Evolutionary conservation across 2,888 invertebrate genomes (phyloP).

Genomic region (Chrysolina oricalcia): DNA sequence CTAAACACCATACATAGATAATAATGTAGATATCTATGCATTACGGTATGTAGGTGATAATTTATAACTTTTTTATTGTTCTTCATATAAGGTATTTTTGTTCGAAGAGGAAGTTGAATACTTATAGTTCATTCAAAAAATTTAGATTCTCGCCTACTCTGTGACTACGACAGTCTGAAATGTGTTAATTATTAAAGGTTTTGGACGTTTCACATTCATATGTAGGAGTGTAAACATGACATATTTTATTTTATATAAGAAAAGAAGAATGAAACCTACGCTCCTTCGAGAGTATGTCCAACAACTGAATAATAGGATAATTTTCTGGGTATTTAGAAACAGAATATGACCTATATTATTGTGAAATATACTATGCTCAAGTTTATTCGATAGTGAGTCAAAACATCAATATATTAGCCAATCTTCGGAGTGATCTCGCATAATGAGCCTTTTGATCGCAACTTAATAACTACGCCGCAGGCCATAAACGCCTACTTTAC

Average conservation of each 20-base stretch:
- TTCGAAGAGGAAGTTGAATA: neutral
- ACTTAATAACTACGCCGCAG: no score
- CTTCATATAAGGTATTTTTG: neutral
- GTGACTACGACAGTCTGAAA: neutral
- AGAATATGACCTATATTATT: neutral
- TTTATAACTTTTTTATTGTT: slow-evolving; percentile 1
- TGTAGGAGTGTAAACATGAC: slow-evolving; percentile 8
- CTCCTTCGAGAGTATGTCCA: neutral
- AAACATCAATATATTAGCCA: no score
- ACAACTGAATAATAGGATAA: neutral
- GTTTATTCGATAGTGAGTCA: no score
- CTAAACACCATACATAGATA: neutral
- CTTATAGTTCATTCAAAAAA: neutral
- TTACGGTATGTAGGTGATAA: neutral
- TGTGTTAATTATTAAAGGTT: neutral
- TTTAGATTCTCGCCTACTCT: neutral
- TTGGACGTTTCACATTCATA: slow-evolving; percentile 8
- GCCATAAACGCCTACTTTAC: no score
- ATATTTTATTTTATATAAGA: neutral
- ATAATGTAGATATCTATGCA: neutral
- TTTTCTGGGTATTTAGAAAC: neutral
- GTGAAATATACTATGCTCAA: no score
- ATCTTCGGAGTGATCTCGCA: no score
- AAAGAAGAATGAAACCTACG: slow-evolving; percentile 1
- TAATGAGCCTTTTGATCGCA: no score